A percentile compares a stretch with the other conserved stretches of the same genome.
Conservation (phyloP, 2,888 invertebrate genomes). For the Abscondita cerata region DNA sequence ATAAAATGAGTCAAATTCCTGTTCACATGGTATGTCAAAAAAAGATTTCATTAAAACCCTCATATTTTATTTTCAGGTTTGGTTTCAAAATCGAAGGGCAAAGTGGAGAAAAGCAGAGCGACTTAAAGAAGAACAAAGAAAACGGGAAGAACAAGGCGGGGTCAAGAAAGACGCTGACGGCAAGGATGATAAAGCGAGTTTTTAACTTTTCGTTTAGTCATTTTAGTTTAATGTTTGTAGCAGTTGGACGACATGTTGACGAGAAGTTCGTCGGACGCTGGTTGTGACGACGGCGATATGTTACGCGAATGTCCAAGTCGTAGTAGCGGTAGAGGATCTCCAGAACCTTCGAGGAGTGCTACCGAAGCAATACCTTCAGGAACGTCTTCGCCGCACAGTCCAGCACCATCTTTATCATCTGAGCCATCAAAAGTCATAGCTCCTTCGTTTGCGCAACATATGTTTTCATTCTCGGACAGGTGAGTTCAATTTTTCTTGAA, state of each 20-base stretch:
- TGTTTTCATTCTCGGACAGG: conserved; percentile 70
- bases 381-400: conserved; percentile 61
- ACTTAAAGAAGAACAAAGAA: conserved; percentile 89
- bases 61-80: conserved; percentile 68
- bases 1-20: conserved; percentile 8
- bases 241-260: conserved; percentile 36
- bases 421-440: conserved; percentile 67
- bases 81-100: conserved; percentile 92
- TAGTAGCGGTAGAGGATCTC: conserved; percentile 50
- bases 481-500: conserved; percentile 50
- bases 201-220: background rate
- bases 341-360: conserved; percentile 44
- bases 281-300: conserved; percentile 51
- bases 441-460: conserved; percentile 70
- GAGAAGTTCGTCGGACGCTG: conserved; percentile 49
- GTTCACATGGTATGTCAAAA: background rate
- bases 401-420: conserved; percentile 65
- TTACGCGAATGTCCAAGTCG: conserved; percentile 54
- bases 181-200: conserved; percentile 65
- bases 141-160: conserved; percentile 76
- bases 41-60: no score
- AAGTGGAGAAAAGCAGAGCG: conserved; percentile 94
- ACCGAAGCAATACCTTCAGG: conserved; percentile 50
- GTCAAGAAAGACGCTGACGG: conserved; percentile 66
- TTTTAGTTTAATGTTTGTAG: background rate